Conservation (phyloP, 2,888 invertebrate species). For the Andricus curvator region DNA sequence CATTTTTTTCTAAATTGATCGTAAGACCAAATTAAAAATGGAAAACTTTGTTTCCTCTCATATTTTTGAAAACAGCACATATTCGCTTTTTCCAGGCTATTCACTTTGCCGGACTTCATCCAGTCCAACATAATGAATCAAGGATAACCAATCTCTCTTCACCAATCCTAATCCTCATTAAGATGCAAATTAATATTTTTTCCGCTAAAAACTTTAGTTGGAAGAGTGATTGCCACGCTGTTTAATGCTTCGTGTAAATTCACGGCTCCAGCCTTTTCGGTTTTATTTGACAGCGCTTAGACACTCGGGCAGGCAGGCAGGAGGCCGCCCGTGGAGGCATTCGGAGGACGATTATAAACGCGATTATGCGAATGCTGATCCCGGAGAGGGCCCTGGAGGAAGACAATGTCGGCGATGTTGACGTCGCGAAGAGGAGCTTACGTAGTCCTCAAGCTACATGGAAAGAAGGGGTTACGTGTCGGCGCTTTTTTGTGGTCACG, state of each 20-base stretch:
- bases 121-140: no score
- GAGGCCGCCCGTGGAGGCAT: constrained; percentile 28
- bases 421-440: constrained; percentile 51
- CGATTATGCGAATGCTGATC: constrained; percentile 35
- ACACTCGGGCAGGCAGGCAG: neutral
- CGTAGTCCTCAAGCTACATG: constrained; percentile 49
- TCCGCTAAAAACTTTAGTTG: neutral
- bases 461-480: constrained; percentile 64
- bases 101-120: no score
- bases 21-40: no score
- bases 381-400: constrained; percentile 2
- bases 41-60: no score
- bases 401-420: constrained; percentile 50
- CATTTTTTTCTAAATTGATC: no score
- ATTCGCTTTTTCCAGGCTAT: no score
- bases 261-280: neutral
- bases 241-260: constrained; percentile 3
- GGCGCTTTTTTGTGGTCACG: constrained; percentile 77
- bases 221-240: constrained; percentile 12
- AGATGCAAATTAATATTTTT: neutral
- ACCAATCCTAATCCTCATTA: neutral
- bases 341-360: constrained; percentile 34
- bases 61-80: no score
- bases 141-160: neutral
- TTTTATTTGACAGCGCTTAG: constrained; percentile 22